Base-by-base conservation (phyloP, 2,797 vertebrate species). In the Neomorphus geoffroyi region DNA sequence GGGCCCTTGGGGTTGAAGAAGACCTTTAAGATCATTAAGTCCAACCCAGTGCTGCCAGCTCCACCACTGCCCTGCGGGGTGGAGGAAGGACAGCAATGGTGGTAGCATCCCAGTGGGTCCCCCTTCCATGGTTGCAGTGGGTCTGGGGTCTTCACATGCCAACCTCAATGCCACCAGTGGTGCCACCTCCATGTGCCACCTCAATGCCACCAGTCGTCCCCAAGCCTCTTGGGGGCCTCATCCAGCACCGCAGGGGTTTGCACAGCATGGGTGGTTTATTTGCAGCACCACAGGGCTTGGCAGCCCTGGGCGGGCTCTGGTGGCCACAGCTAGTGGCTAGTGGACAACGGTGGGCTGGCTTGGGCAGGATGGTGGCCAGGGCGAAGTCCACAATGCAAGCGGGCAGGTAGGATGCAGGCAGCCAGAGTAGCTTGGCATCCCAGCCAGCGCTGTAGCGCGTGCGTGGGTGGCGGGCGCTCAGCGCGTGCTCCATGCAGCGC, bases 391-490 rank as follows among this genome's bases (percentile, higher is more conserved):
- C 97, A 5, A 99, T 92, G 86, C 97, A 98, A 73, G 98, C 97
- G 10, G 99, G 99, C 97, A 99, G 98, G 95, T 99, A 99, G 43
- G 99, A 99, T 30, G 98, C 98, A 0, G 99, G 99, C 93, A 99
- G 98, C 99, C 99, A 99, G 83, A 99, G 75, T 27, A 99, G 95
- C 88, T 99, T 99, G 97, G 99, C 99, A 2, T 99, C 99, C 99
- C 99, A 99, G 87, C 99, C 99, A 0, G 99, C 98, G 26, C 98
- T 99, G 97, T 99, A 99, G 85, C 99, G 98, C 64, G 98, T 98
- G 30, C 99, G 98, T 1, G 99, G 99, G 96, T 99, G 84, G 11
- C 93, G 97, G 2, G 99, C 97, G 4, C 97, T 97, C 93, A 99
- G 97, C 9, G 99, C 99, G 2, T 99, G 99, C 93, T 99, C 99